These are phyloP conservation scores for Thera britannica DNA, from an alignment of 2,888 invertebrate species.

Conservation along the genomic window DNA sequence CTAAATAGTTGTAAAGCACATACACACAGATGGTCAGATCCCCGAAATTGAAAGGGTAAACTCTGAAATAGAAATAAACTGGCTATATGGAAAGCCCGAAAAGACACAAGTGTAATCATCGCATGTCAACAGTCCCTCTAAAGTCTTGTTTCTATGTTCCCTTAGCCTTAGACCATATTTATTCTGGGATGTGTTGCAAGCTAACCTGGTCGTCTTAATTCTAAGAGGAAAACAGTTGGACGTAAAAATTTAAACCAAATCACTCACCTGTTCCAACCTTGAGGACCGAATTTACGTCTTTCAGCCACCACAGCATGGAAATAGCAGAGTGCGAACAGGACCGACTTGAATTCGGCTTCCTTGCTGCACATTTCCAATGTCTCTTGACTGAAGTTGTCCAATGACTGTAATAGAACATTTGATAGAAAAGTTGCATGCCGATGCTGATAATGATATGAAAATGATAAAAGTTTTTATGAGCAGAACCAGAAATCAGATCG, in stretches of 20 bases:
- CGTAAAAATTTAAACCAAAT: no score
- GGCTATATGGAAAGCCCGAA: no score
- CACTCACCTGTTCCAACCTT: slow-evolving; percentile 92
- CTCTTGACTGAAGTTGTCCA: slow-evolving; percentile 96
- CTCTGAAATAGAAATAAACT: slow-evolving; percentile 59
- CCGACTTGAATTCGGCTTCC: slow-evolving; percentile 96
- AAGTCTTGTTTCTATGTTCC: no score
- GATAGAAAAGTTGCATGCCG: neutral
- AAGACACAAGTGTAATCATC: no score
- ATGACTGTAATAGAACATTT: slow-evolving; percentile 73
- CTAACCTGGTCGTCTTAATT: no score
- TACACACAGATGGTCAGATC: slow-evolving; percentile 96
- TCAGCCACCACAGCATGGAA: slow-evolving; percentile 98
- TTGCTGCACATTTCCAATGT: slow-evolving; percentile 96
- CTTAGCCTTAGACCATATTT: no score
- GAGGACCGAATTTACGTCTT: slow-evolving; percentile 96
- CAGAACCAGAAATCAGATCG: no score
- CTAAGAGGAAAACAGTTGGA: no score
- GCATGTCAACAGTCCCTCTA: no score
- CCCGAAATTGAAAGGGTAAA: slow-evolving; percentile 92
- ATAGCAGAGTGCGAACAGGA: slow-evolving; percentile 95
- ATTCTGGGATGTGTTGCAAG: no score
- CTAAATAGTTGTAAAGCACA: slow-evolving; percentile 95
- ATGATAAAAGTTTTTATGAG: no score
- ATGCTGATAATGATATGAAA: neutral